A percentile compares a stretch with the other conserved stretches of the same genome.
phyloP scores from a whole-genome alignment of 2,113 vertebrate genomes.

The Pimephales promelas region DNA sequence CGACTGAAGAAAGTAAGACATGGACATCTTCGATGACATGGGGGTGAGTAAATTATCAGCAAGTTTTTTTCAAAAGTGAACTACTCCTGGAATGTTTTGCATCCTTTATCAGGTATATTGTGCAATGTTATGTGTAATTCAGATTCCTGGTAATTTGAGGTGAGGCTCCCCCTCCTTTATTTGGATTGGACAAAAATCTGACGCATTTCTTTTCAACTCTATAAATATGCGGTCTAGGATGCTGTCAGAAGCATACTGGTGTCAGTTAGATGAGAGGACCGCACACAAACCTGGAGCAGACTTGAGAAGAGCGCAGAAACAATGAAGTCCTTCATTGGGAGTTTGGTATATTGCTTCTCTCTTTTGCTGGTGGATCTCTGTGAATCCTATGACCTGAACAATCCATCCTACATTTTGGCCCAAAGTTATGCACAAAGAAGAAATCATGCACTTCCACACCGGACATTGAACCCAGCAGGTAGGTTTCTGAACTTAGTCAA shows the following conservation, averaged over 20 bases:
- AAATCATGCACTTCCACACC: conserved; percentile 43
- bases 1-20: too few species aligned
- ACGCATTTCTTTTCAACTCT: conserved; percentile 55
- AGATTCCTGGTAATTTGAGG: not conserved
- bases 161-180: conserved; percentile 38
- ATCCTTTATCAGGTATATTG: too few species aligned
- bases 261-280: conserved; percentile 34
- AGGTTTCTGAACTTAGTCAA: conserved; percentile 46
- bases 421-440: conserved; percentile 73
- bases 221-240: conserved; percentile 61
- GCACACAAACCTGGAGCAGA: conserved; percentile 24
- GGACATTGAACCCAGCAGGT: conserved; percentile 73
- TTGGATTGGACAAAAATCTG: conserved; percentile 66
- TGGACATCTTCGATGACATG: too few species aligned
- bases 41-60: too few species aligned
- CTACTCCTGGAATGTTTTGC: too few species aligned
- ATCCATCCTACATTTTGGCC: conserved; percentile 59
- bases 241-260: conserved; percentile 39
- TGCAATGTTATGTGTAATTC: not conserved
- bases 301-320: conserved; percentile 24
- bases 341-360: conserved; percentile 63
- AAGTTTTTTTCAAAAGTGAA: too few species aligned
- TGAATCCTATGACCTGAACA: conserved; percentile 67
- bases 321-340: conserved; percentile 68
- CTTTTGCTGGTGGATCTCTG: conserved; percentile 65